These are phyloP conservation scores for Platysternon megacephalum DNA, from an alignment of 2,113 vertebrate species.

Conservation along the genomic window DNA sequence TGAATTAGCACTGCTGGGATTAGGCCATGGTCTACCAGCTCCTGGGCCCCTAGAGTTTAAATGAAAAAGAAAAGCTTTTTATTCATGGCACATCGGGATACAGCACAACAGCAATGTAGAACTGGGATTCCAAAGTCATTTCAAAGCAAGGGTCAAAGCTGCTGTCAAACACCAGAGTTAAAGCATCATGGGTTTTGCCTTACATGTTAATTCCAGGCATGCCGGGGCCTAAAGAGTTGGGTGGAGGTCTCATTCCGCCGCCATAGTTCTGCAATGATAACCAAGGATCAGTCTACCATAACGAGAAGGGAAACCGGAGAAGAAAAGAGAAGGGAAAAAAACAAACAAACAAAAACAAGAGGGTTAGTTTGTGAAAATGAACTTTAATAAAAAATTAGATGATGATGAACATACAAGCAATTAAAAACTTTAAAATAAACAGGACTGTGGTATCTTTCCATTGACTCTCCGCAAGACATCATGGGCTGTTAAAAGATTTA, in stretches of 20 bases:
- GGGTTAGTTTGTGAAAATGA: constrained; percentile 66
- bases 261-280: constrained; percentile 93
- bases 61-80: not conserved
- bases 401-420: not conserved
- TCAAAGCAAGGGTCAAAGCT: not conserved
- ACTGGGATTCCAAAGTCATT: not conserved
- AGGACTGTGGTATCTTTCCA: not conserved
- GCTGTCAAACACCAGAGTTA: not conserved
- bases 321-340: not conserved
- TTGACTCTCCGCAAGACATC: not conserved
- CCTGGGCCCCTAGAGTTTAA: constrained; percentile 89
- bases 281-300: constrained; percentile 81
- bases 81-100: fast-evolving
- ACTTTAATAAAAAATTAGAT: not conserved
- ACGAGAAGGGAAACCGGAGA: constrained; percentile 60
- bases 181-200: constrained; percentile 65
- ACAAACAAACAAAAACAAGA: constrained; percentile 57
- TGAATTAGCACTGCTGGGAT: constrained; percentile 97
- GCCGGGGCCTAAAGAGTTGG: constrained; percentile 96
- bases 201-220: constrained; percentile 99
- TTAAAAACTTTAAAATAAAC: not conserved
- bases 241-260: constrained; percentile 98
- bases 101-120: not conserved
- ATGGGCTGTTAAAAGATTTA: not conserved
- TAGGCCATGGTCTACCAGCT: constrained; percentile 96